Evolutionary conservation across 2,797 vertebrate species (phyloP), one percentile per base, ranked within the genome.

Genomic region (Gallinago solitaria): DNA sequence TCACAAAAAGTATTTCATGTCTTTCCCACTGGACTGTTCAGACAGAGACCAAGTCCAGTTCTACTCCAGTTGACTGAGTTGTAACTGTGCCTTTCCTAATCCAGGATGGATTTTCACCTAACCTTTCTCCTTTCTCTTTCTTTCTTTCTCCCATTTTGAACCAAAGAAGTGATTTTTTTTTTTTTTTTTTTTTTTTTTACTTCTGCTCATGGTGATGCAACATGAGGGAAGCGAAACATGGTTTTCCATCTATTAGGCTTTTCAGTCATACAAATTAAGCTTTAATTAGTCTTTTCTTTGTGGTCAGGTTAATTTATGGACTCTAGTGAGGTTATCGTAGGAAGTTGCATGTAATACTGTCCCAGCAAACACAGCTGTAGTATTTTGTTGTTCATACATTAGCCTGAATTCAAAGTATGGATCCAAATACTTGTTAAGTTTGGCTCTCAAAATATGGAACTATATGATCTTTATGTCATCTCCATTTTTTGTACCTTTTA

Each of bases 141-240:
- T 21, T 30, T 3, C 11, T n/a, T 64, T 79, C 11, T 3, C 24
- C 9, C 8, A 1, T 47, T 83, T 68, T 71, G 39, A 68, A 57
- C 11, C 32, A 18, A 43, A 70, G 6, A 25, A 1, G 1, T 35
- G 27, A 19, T n/a, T n/a, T n/a, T n/a, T n/a, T n/a, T n/a, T 10
- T 32, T 69, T 65, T 63, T 64, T 24, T 15, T 6, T 41, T 41
- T 41, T 41, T 41, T 41, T 41, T 41, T 41, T 16, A 15, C 8
- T 20, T 33, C 12, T 45, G 11, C 47, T 32, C 53, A 23, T 21
- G 53, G 14, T 16, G 68, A 21, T 80, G 43, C 16, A 78, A 41
- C 1, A 0, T 1, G 2, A 86, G 27, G 27, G 35, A 70, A 59
- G 27, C 3, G 8, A 65, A 51, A 67, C 1, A 16, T 1, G 3